Conservation (phyloP, 2,888 invertebrate species). For the Mythimna loreyi region DNA sequence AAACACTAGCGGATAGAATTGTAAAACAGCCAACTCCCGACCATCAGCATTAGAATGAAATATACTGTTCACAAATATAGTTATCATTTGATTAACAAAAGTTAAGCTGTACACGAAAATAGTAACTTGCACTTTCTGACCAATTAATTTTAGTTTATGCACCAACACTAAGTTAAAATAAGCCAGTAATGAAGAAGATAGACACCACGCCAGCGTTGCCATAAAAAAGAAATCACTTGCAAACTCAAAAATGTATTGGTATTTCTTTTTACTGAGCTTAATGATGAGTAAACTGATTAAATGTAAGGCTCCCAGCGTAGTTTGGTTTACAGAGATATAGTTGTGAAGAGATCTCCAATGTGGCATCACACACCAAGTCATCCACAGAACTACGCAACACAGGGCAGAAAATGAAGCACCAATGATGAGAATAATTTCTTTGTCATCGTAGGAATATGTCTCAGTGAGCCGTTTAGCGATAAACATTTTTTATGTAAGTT, state of each 20-base stretch:
- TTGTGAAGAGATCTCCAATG: slow-evolving; percentile 36
- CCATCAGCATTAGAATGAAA: slow-evolving; percentile 13
- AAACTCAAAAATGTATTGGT: slow-evolving; percentile 13
- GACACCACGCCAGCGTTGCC: slow-evolving; percentile 19
- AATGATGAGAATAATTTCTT: slow-evolving; percentile 24
- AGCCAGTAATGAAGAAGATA: slow-evolving; percentile 42
- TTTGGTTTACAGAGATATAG: slow-evolving; percentile 30
- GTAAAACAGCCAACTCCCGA: slow-evolving; percentile 14
- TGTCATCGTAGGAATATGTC: slow-evolving; percentile 21
- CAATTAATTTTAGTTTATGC: slow-evolving; percentile 22
- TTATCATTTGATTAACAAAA: slow-evolving; percentile 24
- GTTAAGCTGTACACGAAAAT: slow-evolving; percentile 19
- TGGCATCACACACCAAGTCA: slow-evolving; percentile 17
- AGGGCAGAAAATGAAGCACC: slow-evolving; percentile 27
- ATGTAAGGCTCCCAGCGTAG: slow-evolving; percentile 32
- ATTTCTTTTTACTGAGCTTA: slow-evolving; percentile 3
- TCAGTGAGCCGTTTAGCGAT: neutral
- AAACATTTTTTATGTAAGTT: slow-evolving; percentile 12
- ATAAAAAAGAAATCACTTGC: slow-evolving; percentile 24
- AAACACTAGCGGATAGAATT: slow-evolving; percentile 18
- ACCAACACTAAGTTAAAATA: slow-evolving; percentile 45
- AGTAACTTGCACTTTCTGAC: slow-evolving; percentile 27
- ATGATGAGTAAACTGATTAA: slow-evolving; percentile 32
- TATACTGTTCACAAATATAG: slow-evolving; percentile 20
- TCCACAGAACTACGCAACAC: slow-evolving; percentile 23